Conservation (phyloP, 2,113 vertebrate species). For the Jaculus jaculus region DNA sequence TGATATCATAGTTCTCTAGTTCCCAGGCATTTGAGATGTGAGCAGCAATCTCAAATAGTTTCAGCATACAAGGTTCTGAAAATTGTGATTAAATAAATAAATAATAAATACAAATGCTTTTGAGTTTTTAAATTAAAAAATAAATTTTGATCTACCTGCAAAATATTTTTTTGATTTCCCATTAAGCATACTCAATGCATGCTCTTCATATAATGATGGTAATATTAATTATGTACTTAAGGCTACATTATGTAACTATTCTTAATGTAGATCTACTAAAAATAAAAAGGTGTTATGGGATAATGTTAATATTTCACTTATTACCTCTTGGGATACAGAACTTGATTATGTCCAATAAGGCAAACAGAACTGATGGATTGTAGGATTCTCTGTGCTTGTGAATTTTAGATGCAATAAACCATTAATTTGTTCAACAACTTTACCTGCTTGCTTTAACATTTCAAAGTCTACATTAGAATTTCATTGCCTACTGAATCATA, state of each 20-base stretch:
- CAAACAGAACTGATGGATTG: conserved; percentile 36
- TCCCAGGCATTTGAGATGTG: neutral
- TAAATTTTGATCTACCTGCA: no score
- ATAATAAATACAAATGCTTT: no score
- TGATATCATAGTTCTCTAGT: neutral
- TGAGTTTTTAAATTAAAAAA: no score
- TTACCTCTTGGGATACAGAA: conserved; percentile 36
- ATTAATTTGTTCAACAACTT: neutral
- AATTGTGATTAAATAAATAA: no score
- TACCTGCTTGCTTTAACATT: neutral
- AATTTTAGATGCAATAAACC: conserved; percentile 29
- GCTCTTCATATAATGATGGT: neutral
- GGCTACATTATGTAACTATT: conserved; percentile 24
- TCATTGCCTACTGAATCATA: neutral
- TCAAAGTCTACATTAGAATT: conserved; percentile 44
- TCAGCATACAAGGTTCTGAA: neutral
- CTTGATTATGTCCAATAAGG: conserved; percentile 1
- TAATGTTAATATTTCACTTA: conserved; percentile 43
- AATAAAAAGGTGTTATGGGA: neutral
- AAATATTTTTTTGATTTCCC: conserved; percentile 41
- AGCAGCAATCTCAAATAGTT: neutral
- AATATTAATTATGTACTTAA: conserved; percentile 43
- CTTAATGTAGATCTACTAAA: conserved; percentile 48
- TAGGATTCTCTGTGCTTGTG: neutral
- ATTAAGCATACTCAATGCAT: neutral